Conservation (phyloP, 2,888 invertebrate genomes). For the Drosophila incognita region DNA sequence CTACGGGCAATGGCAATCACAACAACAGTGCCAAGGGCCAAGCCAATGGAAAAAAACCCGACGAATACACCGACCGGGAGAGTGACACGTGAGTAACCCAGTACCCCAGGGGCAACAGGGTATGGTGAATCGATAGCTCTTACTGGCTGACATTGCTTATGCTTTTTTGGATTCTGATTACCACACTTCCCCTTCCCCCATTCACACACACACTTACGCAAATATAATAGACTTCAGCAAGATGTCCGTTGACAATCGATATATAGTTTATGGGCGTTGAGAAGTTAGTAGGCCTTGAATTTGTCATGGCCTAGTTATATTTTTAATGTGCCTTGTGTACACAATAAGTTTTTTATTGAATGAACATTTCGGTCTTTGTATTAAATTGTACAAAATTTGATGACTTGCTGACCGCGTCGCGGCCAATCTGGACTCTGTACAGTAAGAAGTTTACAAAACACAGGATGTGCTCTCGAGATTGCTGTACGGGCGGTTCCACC, state of each 20-base stretch:
- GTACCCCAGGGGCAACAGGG: slow-evolving; percentile 13
- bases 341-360: neutral
- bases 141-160: slow-evolving; percentile 12
- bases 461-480: slow-evolving; percentile 71
- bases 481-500: slow-evolving; percentile 46
- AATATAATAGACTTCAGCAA: neutral
- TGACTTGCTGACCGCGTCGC: neutral
- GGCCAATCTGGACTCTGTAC: neutral
- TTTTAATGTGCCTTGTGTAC: neutral
- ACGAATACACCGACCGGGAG: slow-evolving; percentile 59
- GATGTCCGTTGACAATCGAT: slow-evolving; percentile 12
- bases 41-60: slow-evolving; percentile 30
- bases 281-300: slow-evolving; percentile 29
- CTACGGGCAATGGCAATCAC: slow-evolving; percentile 54
- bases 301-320: slow-evolving; percentile 6
- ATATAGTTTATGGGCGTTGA: neutral
- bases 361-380: neutral
- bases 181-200: neutral
- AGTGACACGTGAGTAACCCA: slow-evolving; percentile 58
- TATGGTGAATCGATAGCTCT: slow-evolving; percentile 28
- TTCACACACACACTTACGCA: neutral
- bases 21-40: slow-evolving; percentile 22
- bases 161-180: slow-evolving; percentile 13
- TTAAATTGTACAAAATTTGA: neutral
- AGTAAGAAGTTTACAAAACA: neutral